Conservation (phyloP, 2,113 vertebrate genomes). For the Spermophilus dauricus region DNA sequence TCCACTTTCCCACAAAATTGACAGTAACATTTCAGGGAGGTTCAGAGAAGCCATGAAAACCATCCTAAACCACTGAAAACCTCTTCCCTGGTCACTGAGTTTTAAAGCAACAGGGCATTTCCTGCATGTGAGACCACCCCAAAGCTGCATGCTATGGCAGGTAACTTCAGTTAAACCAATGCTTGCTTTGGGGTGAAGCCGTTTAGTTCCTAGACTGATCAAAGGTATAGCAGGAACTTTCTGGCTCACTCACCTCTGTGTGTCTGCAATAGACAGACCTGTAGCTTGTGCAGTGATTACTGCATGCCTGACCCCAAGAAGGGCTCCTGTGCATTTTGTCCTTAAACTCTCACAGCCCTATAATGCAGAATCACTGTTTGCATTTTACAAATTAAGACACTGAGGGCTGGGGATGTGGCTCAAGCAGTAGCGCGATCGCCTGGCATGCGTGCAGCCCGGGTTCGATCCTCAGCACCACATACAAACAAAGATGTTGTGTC, state of each 20-base stretch:
- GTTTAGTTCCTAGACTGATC: neutral
- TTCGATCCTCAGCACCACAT: too few species aligned
- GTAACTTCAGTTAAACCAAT: neutral
- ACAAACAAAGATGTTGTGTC: too few species aligned
- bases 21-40: neutral
- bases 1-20: neutral
- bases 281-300: accelerated
- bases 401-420: neutral
- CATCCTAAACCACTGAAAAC: neutral
- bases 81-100: neutral
- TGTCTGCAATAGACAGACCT: neutral
- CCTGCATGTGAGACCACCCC: neutral
- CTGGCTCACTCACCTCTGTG: neutral
- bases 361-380: too few species aligned
- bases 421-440: too few species aligned
- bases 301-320: neutral
- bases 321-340: neutral
- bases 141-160: neutral
- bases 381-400: neutral
- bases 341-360: neutral
- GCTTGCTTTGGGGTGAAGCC: neutral
- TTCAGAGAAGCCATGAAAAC: neutral
- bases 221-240: too few species aligned
- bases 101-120: neutral
- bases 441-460: too few species aligned